These are phyloP conservation scores for Zhuqinia jingwanae DNA, from an alignment of 2,888 invertebrate species.

Conservation along the genomic window DNA sequence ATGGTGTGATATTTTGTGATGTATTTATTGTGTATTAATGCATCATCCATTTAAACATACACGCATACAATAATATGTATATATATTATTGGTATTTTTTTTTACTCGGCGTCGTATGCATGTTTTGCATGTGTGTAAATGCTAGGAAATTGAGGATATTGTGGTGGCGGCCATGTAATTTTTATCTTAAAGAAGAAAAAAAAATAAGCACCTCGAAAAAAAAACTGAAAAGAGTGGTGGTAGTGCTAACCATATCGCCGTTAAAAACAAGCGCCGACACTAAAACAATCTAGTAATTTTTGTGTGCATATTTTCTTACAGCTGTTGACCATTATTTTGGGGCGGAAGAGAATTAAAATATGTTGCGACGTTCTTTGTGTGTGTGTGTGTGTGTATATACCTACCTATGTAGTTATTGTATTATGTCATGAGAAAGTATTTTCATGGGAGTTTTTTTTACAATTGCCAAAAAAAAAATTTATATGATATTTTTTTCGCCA, in stretches of 20 bases:
- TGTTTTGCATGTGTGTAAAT: not conserved
- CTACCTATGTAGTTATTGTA: conserved; percentile 25
- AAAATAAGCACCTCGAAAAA: conserved; percentile 13
- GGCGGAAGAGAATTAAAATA: conserved; percentile 24
- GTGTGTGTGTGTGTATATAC: no score
- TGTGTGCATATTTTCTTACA: conserved; percentile 50
- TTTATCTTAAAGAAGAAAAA: conserved; percentile 35
- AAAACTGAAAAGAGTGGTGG: not conserved
- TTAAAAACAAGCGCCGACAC: conserved; percentile 58
- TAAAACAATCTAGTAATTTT: conserved; percentile 40
- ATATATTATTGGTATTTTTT: not conserved
- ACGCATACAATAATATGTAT: no score
- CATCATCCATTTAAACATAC: no score
- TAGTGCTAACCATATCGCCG: not conserved
- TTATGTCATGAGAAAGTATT: conserved; percentile 31
- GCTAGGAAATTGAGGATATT: conserved; percentile 6
- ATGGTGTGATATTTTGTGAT: not conserved
- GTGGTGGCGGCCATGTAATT: conserved; percentile 14
- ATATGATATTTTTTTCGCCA: not conserved
- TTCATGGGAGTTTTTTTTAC: conserved; percentile 14
- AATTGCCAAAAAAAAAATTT: conserved; percentile 16
- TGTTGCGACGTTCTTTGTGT: conserved; percentile 20
- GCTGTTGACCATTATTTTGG: conserved; percentile 32
- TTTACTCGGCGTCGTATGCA: not conserved
- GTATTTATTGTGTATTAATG: no score